Base-by-base conservation (phyloP, 1,140 invertebrate genomes). In the Diorhabda carinulata region DNA sequence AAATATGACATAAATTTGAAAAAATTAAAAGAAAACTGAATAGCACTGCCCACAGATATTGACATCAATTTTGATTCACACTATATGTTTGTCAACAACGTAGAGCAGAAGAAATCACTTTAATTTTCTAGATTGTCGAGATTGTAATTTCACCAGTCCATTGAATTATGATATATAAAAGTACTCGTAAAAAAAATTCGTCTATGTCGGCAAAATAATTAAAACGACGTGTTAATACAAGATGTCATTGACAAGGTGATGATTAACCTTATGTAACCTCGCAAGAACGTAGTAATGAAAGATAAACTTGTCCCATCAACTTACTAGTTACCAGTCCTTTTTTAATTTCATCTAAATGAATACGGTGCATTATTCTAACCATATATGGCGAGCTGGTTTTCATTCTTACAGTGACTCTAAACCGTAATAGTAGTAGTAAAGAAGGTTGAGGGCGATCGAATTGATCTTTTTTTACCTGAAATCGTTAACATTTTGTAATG, bases 321-420 rank as follows among this genome's bases (percentile, higher is more conserved):
- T 52, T 52, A n/a, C 47, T 52, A 52, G 47, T 52, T 52, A 52
- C 47, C n/a, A 8, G 47, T 2, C 2, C 6, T 6, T n/a, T 52
- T n/a, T 52, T 52, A 8, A 8, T 52, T 52, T 52, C 6, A 52
- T 52, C n/a, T 52, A 52, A 8, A 52, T 52, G n/a, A 52, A 52
- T 52, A n/a, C 47, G 47, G 47, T 52, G 47, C 47, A 52, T 52
- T 52, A 52, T 52, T 52, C 47, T 52, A 6, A n/a, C 47, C 47
- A 52, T 52, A 52, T 52, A 52, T 52, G 47, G 47, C 47, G 47
- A 52, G 47, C 47, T 52, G 47, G 47, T 52, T 52, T 52, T 52
- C 47, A 52, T 52, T 52, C 47, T 52, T 52, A 52, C 47, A 52
- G 47, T 52, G 3, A n/a, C n/a, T 3, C 47, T n/a, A 52, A 52